Conservation (phyloP, 2,113 vertebrate genomes). For the Oncorhynchus nerka region DNA sequence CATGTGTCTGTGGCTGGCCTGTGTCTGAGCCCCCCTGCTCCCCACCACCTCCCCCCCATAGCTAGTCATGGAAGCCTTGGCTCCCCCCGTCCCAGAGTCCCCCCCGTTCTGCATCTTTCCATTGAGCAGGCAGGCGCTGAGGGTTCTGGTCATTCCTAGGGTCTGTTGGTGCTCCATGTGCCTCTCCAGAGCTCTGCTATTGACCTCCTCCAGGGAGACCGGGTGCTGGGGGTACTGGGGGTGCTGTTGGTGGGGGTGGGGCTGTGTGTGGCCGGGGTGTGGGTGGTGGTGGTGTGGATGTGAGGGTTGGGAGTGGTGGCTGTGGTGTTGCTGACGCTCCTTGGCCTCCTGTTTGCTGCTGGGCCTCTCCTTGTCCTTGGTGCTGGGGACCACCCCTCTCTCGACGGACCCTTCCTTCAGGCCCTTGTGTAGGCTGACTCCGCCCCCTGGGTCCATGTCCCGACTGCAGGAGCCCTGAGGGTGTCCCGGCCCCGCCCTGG, state of each 20-base stretch:
- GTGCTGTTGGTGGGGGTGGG: constrained; percentile 81
- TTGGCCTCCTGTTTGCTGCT: constrained; percentile 79
- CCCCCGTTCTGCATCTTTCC: constrained; percentile 87
- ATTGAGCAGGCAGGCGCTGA: constrained; percentile 88
- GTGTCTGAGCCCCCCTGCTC: constrained; percentile 64
- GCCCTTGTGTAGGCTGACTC: constrained; percentile 75
- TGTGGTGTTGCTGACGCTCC: constrained; percentile 70
- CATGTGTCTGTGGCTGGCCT: constrained; percentile 65
- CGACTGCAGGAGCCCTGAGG: constrained; percentile 87
- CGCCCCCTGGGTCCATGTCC: constrained; percentile 80
- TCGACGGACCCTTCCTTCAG: constrained; percentile 80
- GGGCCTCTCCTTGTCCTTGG: constrained; percentile 84
- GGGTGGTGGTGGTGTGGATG: constrained; percentile 79
- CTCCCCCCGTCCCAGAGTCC: constrained; percentile 64
- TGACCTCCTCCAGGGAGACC: constrained; percentile 75
- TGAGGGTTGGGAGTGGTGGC: constrained; percentile 70
- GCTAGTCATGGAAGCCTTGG: constrained; percentile 78
- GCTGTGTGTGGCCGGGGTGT: constrained; percentile 44
- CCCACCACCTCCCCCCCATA: constrained; percentile 76
- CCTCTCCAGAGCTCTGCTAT: constrained; percentile 76
- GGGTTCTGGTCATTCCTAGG: constrained; percentile 81
- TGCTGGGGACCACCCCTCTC: constrained; percentile 76
- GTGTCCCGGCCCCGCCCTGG: constrained; percentile 81
- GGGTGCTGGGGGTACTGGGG: constrained; percentile 68
- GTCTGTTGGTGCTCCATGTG: constrained; percentile 79